Base-by-base conservation (phyloP, 2,888 invertebrate genomes). In the Linhomoeus sp. region DNA sequence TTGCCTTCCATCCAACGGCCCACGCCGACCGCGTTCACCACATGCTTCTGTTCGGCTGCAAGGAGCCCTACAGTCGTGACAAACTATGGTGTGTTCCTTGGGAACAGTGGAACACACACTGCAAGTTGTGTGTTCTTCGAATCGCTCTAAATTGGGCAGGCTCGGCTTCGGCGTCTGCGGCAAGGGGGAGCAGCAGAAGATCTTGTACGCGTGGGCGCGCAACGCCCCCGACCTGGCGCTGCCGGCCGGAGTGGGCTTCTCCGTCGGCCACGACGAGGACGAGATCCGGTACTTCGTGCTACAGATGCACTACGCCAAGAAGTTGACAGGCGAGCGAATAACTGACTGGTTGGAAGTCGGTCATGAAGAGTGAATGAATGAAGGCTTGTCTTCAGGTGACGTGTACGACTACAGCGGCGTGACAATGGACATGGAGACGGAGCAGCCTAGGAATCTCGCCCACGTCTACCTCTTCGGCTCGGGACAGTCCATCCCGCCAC, bases 151-250 rank as follows among this genome's bases (percentile, higher is more conserved):
- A 12, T 29, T 12, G 29, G 5, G 29, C 82, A 0, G 81, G 81
- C 1, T 73, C 75, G 23, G 68, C 72, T 51, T 74, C 76, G 49
- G 67, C 73, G 25, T 77, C 79, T 44, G 82, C 85, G 84, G 79
- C 70, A 71, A 38, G 9, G 37, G 37, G 9, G 19, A n/a, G 37
- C 7, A 15, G n/a, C 7, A n/a, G 15, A 67, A 67, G 50, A 75
- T 76, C 40, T 59, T 75, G 43, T 75, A 73, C 58, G 75, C 74
- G 3, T 75, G 75, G 75, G 75, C 74, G 1, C 68, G 73, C 65
- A 74, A 75, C 58, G 75, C 75, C 0, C 72, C 73, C 1, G 60
- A 70, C 25, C 67, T 74, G 1, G 56, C 57, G 15, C 63, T 76
- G 5, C 75, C 75, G 1, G 52, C 65, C 52, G 69, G 69, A 53